Percentiles rank a stretch among this genome's conserved stretches.
Evolutionary conservation across 2,888 invertebrate species (phyloP).

Genomic region (Sicus ferrugineus): DNA sequence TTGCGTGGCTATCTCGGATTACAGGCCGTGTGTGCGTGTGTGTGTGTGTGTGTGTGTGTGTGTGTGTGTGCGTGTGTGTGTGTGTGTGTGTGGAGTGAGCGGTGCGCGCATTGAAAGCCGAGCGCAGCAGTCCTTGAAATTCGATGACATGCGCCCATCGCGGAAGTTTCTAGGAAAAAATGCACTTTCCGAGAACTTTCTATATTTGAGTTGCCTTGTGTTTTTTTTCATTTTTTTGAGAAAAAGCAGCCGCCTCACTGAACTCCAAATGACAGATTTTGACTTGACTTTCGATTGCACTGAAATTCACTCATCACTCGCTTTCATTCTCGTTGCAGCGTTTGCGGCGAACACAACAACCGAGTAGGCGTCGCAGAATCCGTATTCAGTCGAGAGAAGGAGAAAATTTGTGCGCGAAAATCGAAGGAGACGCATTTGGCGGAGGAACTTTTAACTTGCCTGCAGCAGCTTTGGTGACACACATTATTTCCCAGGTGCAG

Average conservation of each 20-base stretch:
- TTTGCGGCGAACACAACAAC: slow-evolving; percentile 53
- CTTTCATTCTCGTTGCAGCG: slow-evolving; percentile 60
- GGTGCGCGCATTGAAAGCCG: neutral
- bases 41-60: too few species aligned
- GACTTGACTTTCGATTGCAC: slow-evolving; percentile 40
- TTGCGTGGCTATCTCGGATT: slow-evolving; percentile 26
- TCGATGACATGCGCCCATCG: slow-evolving; percentile 25
- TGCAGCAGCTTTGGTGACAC: neutral
- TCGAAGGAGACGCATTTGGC: slow-evolving; percentile 30
- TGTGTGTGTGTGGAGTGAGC: neutral
- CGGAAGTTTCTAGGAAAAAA: slow-evolving; percentile 31
- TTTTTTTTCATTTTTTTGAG: slow-evolving; percentile 9
- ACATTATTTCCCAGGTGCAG: neutral
- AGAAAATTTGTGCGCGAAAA: neutral
- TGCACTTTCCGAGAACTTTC: slow-evolving; percentile 26
- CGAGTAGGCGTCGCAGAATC: slow-evolving; percentile 15
- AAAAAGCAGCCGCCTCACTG: slow-evolving; percentile 20
- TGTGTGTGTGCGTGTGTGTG: slow-evolving; percentile 17
- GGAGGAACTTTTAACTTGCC: neutral
- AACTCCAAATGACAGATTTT: too few species aligned
- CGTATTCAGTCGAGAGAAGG: slow-evolving; percentile 7
- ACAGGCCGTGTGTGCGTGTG: too few species aligned
- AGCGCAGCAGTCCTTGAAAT: slow-evolving; percentile 2
- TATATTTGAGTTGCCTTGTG: neutral
- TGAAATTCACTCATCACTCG: slow-evolving; percentile 27